phyloP scores from a whole-genome alignment of 2,797 vertebrate species.

The Fratercula arctica region DNA sequence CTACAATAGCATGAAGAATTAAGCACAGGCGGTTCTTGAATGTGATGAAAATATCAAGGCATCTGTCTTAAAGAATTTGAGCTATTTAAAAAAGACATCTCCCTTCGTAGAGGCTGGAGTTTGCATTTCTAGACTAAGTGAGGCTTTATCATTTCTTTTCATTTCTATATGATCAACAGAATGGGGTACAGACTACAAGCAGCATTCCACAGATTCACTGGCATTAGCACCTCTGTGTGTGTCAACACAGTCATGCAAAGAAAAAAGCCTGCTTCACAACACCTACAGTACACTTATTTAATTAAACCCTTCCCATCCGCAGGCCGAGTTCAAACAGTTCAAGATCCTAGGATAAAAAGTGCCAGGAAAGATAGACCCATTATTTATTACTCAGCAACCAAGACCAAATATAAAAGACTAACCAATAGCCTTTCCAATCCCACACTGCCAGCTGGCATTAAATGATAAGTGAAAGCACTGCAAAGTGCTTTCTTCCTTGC shows the following conservation, averaged over 20 bases:
- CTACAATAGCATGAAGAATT: background rate
- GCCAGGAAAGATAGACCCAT: background rate
- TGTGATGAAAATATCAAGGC: background rate
- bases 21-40: background rate
- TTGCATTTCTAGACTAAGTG: background rate
- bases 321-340: background rate
- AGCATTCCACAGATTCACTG: background rate
- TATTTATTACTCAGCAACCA: constrained; percentile 4
- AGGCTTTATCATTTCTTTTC: background rate
- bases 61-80: background rate
- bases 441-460: constrained; percentile 34
- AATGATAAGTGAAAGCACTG: constrained; percentile 14
- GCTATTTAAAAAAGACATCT: background rate
- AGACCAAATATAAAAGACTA: constrained; percentile 21
- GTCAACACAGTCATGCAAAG: background rate
- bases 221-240: background rate
- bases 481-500: background rate
- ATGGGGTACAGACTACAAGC: background rate
- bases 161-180: background rate
- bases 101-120: background rate
- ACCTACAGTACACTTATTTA: background rate
- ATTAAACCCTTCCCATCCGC: background rate
- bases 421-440: background rate
- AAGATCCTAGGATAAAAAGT: background rate
- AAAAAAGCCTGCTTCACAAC: background rate